These are phyloP conservation scores for Sarcophaga variegata DNA, from an alignment of 2,888 invertebrate genomes.

Conservation along the genomic window DNA sequence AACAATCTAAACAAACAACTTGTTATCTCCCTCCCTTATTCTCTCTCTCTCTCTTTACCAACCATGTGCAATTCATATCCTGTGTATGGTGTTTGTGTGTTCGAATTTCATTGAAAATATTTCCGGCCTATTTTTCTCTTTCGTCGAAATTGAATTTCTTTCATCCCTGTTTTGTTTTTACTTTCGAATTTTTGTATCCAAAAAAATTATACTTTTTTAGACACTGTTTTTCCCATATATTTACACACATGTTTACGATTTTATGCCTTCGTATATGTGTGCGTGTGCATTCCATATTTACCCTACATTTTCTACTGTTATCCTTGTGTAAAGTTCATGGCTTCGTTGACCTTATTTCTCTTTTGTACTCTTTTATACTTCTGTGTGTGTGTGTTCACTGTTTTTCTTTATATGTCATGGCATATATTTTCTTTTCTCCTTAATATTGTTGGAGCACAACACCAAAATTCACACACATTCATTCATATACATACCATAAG, in stretches of 20 bases:
- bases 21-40: background rate
- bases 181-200: background rate
- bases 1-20: background rate
- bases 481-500: background rate
- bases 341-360: conserved; percentile 67
- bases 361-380: background rate
- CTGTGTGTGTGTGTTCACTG: background rate
- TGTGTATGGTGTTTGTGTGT: background rate
- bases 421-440: conserved; percentile 40
- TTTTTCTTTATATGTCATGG: conserved; percentile 37
- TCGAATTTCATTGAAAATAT: conserved; percentile 30
- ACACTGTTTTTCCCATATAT: background rate
- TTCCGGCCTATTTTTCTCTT: conserved; percentile 5
- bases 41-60: background rate
- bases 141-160: background rate
- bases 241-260: background rate
- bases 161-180: background rate
- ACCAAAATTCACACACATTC: background rate
- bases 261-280: background rate
- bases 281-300: conserved; percentile 36
- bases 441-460: background rate
- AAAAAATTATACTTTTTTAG: background rate
- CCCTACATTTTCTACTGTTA: conserved; percentile 68
- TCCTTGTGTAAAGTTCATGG: conserved; percentile 68
- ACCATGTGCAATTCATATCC: background rate